These are phyloP conservation scores for Tachina fera DNA, from an alignment of 2,888 invertebrate species.

Conservation along the genomic window DNA sequence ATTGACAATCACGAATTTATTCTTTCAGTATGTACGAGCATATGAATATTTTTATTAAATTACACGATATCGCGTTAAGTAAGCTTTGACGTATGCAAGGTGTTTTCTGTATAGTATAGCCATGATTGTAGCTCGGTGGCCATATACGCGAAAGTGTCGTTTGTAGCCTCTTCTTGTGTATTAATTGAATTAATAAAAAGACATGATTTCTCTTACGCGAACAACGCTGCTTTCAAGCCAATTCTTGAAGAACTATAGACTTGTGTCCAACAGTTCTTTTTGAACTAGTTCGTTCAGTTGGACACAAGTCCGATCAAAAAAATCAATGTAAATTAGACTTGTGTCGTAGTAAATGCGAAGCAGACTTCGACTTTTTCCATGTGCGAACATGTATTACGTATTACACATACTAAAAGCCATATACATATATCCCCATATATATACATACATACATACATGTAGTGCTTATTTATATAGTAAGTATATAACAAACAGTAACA, in stretches of 20 bases:
- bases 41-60: background rate
- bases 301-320: too few relatives aligned
- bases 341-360: conserved; percentile 67
- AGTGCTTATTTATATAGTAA: background rate
- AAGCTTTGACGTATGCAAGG: conserved; percentile 39
- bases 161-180: conserved; percentile 74
- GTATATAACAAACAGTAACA: too few relatives aligned
- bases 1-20: conserved; percentile 29
- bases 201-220: conserved; percentile 76
- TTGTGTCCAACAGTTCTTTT: too few relatives aligned
- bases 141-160: background rate
- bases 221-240: conserved; percentile 72
- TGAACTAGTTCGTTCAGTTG: too few relatives aligned
- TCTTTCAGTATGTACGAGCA: background rate
- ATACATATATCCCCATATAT: background rate
- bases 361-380: conserved; percentile 68
- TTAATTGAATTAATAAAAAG: conserved; percentile 78
- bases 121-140: conserved; percentile 2
- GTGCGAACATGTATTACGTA: conserved; percentile 32
- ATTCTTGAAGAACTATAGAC: conserved; percentile 51
- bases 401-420: background rate
- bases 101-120: conserved; percentile 38
- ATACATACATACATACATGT: too few relatives aligned
- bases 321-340: too few relatives aligned
- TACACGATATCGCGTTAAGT: conserved; percentile 40